A percentile compares a stretch with the other conserved stretches of the same genome.
phyloP scores from a whole-genome alignment of 2,888 invertebrate genomes.

The Salpingus planirostris region DNA sequence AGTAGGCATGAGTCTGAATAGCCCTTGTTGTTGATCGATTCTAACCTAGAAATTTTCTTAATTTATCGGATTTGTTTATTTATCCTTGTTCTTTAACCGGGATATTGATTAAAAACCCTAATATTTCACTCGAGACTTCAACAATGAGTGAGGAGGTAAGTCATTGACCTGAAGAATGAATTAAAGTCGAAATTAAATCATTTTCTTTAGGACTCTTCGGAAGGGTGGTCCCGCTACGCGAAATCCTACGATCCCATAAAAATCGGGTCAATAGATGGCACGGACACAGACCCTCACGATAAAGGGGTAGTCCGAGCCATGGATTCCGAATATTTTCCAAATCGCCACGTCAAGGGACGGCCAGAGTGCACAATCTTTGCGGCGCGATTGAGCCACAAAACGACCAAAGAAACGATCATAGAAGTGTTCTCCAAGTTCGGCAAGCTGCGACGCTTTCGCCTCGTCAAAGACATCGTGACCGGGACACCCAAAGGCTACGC shows the following conservation, averaged over 20 bases:
- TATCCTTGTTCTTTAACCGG: too few species aligned
- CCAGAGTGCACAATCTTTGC: constrained; percentile 69
- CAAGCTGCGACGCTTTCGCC: constrained; percentile 50
- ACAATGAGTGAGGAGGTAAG: too few species aligned
- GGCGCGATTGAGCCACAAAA: constrained; percentile 59
- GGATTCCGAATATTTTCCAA: constrained; percentile 55
- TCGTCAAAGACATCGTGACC: constrained; percentile 75
- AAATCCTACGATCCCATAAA: constrained; percentile 68
- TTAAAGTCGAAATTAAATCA: too few species aligned
- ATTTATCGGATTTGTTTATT: too few species aligned
- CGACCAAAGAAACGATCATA: constrained; percentile 50
- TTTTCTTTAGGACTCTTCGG: too few species aligned
- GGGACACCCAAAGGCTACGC: constrained; percentile 71
- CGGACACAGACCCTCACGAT: constrained; percentile 75
- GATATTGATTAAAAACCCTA: too few species aligned
- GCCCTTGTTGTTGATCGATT: too few species aligned
- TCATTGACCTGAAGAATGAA: too few species aligned
- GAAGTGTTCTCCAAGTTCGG: constrained; percentile 57
- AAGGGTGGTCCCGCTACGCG: constrained; percentile 47
- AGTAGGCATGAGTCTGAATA: too few species aligned
- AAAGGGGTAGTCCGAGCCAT: constrained; percentile 64
- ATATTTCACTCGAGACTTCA: too few species aligned
- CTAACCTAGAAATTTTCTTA: too few species aligned
- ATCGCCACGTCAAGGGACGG: constrained; percentile 57
- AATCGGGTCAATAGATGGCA: constrained; percentile 82